phyloP scores from a whole-genome alignment of 2,113 vertebrate species.

The Seriola aureovittata region DNA sequence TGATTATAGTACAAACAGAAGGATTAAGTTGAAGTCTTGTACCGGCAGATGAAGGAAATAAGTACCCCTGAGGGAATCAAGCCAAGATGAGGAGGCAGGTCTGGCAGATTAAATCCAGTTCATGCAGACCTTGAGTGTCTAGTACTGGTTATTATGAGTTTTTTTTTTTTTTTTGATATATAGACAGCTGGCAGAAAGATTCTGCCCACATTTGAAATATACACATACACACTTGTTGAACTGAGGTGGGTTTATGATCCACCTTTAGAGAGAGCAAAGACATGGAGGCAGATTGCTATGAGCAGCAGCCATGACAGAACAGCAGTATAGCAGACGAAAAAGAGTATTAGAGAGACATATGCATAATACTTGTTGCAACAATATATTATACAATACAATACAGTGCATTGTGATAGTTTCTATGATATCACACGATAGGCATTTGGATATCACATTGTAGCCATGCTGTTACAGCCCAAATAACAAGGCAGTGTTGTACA shows the following conservation, averaged over 20 bases:
- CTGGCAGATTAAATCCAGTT: background rate
- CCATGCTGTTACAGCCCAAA: background rate
- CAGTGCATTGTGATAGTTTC: slow-evolving; percentile 9
- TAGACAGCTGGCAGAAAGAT: slow-evolving; percentile 37
- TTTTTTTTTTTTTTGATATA: background rate
- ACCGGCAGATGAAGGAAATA: background rate
- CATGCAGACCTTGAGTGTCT: background rate
- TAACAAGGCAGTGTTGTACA: slow-evolving; percentile 26
- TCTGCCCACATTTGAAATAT: slow-evolving; percentile 26
- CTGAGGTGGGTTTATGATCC: background rate
- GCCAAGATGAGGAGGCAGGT: background rate
- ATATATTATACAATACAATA: background rate
- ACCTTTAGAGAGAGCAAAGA: slow-evolving; percentile 8
- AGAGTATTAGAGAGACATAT: background rate
- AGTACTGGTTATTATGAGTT: slow-evolving; percentile 42
- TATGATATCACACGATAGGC: slow-evolving; percentile 16
- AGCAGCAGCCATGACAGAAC: background rate
- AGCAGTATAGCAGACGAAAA: slow-evolving; percentile 3
- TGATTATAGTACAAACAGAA: background rate
- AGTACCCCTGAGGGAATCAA: background rate
- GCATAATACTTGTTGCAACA: background rate
- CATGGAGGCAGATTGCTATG: background rate
- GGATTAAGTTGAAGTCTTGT: background rate
- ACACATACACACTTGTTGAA: background rate
- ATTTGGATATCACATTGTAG: slow-evolving; percentile 10